Conservation (phyloP, 2,888 invertebrate species). For the Catocala fraxini region DNA sequence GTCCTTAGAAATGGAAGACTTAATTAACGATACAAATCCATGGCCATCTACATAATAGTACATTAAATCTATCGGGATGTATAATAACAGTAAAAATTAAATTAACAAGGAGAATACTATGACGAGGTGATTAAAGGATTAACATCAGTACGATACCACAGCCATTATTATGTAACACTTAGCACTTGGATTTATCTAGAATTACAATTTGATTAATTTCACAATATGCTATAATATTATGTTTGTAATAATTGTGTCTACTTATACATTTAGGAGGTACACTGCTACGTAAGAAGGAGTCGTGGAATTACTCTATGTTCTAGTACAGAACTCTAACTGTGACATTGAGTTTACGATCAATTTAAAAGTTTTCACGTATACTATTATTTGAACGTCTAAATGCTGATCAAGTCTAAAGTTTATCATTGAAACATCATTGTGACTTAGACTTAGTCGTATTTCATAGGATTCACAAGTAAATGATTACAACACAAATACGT, state of each 20-base stretch:
- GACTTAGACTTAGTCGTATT: slow-evolving; percentile 1
- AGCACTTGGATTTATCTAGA: slow-evolving; percentile 79
- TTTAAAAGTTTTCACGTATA: slow-evolving; percentile 62
- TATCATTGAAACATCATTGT: slow-evolving; percentile 2
- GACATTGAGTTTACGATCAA: slow-evolving; percentile 37
- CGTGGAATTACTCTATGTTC: slow-evolving; percentile 47
- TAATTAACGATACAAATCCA: slow-evolving; percentile 81
- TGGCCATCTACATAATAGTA: slow-evolving; percentile 71
- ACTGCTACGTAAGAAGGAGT: slow-evolving; percentile 51
- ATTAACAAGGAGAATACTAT: slow-evolving; percentile 67
- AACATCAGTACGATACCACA: slow-evolving; percentile 85
- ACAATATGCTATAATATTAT: slow-evolving; percentile 49
- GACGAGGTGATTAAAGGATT: slow-evolving; percentile 74
- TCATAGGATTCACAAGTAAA: not conserved
- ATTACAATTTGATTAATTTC: slow-evolving; percentile 66
- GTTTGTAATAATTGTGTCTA: slow-evolving; percentile 57
- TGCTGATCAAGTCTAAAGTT: slow-evolving; percentile 27
- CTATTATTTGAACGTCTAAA: slow-evolving; percentile 60
- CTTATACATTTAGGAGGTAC: slow-evolving; percentile 46
- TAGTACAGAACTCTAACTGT: slow-evolving; percentile 39
- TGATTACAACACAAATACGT: not conserved
- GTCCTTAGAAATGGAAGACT: slow-evolving; percentile 85
- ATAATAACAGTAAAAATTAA: slow-evolving; percentile 61
- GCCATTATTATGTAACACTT: slow-evolving; percentile 84
- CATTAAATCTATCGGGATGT: slow-evolving; percentile 66